Evolutionary conservation across 2,888 invertebrate species (phyloP).

Genomic region (Ceriagrion tenellum): DNA sequence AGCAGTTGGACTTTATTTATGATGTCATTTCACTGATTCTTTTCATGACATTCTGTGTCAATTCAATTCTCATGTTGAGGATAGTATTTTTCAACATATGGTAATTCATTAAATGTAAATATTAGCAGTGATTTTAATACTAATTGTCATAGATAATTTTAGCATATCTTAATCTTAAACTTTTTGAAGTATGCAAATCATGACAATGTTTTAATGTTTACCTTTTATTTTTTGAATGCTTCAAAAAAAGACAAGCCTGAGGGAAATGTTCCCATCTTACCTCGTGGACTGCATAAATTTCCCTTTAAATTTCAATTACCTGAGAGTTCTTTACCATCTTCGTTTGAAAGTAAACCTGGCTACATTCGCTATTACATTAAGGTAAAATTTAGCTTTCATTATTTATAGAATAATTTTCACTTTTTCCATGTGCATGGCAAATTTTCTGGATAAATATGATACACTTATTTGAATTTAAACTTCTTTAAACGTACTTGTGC

Average conservation of each 20-base stretch:
- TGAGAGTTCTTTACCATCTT: slow-evolving; percentile 86
- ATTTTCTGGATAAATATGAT: background rate
- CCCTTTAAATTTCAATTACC: slow-evolving; percentile 86
- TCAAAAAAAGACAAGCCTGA: slow-evolving; percentile 79
- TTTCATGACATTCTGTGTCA: too few species aligned
- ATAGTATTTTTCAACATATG: too few species aligned
- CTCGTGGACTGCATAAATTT: slow-evolving; percentile 85
- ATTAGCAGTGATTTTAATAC: too few species aligned
- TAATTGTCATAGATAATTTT: too few species aligned
- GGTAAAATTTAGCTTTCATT: slow-evolving; percentile 75
- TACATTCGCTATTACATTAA: slow-evolving; percentile 87
- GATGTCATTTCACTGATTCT: too few species aligned
- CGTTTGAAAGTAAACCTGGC: slow-evolving; percentile 87
- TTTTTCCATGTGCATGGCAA: background rate
- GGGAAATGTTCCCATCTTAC: slow-evolving; percentile 84
- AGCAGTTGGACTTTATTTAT: too few species aligned
- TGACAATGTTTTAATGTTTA: too few species aligned
- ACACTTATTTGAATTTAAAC: background rate
- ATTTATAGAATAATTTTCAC: background rate
- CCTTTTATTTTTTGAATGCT: background rate
- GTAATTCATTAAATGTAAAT: too few species aligned
- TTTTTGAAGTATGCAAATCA: too few species aligned
- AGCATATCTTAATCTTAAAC: too few species aligned
- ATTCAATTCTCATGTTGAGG: too few species aligned
- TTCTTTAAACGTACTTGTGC: background rate